Conservation (phyloP, 92 coral and sea anemone species). For the Galaxea fascicularis region DNA sequence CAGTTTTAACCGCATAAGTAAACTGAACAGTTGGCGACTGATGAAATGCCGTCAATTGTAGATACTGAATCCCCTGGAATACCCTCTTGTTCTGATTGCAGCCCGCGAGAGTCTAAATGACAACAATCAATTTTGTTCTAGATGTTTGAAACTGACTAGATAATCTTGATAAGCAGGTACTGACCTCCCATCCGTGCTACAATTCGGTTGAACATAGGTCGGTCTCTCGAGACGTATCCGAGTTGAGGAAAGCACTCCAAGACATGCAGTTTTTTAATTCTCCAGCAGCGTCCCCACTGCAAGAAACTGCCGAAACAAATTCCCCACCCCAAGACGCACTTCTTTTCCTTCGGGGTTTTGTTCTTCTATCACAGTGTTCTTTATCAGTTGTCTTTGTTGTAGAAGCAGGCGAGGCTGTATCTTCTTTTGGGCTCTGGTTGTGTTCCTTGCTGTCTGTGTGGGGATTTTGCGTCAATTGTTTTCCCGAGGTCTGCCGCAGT, state of each 20-base stretch:
- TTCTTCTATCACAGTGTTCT: not conserved
- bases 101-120: not conserved
- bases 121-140: not conserved
- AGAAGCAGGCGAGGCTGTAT: too few species aligned
- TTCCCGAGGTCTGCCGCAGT: not conserved
- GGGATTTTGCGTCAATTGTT: not conserved
- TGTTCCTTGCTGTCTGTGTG: not conserved
- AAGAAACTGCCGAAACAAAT: not conserved
- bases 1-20: not conserved
- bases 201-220: slow-evolving; percentile 50
- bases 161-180: not conserved
- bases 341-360: slow-evolving; percentile 11
- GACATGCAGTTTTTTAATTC: slow-evolving; percentile 23
- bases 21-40: not conserved
- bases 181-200: slow-evolving; percentile 14
- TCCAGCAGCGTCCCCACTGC: slow-evolving; percentile 4
- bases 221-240: slow-evolving; percentile 29
- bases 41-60: not conserved
- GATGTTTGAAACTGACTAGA: not conserved
- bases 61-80: too few species aligned
- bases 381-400: not conserved
- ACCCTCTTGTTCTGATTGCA: slow-evolving; percentile 5
- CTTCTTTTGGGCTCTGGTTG: not conserved
- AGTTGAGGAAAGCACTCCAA: slow-evolving; percentile 32
- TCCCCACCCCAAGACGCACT: slow-evolving; percentile 44